These are phyloP conservation scores for Polypterus senegalus DNA, from an alignment of 2,113 vertebrate genomes.

Conservation along the genomic window DNA sequence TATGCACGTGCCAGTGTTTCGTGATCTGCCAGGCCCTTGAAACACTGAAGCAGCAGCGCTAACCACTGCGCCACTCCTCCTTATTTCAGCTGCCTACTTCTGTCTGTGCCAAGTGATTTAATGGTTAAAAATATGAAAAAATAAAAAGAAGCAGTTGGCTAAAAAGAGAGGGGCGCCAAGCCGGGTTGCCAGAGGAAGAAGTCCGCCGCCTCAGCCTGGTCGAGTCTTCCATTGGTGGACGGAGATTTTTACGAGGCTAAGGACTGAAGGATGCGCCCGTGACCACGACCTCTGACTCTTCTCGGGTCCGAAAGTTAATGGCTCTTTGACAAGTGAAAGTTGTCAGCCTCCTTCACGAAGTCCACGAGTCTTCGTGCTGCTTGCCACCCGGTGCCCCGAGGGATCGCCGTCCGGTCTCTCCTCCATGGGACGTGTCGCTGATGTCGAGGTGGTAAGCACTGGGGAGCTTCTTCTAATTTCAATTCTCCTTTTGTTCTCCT, in stretches of 20 bases:
- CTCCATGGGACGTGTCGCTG: constrained; percentile 34
- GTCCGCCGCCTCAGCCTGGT: constrained; percentile 24
- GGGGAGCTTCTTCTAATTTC: not conserved
- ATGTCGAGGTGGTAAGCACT: constrained; percentile 24
- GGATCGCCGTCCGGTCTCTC: constrained; percentile 37
- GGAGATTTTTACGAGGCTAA: too few species aligned
- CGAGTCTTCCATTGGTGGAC: too few species aligned
- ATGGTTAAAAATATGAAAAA: too few species aligned
- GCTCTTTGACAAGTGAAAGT: not conserved
- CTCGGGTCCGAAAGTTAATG: too few species aligned
- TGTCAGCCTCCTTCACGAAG: constrained; percentile 5
- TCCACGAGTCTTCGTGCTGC: constrained; percentile 14
- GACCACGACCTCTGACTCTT: too few species aligned
- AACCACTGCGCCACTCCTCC: too few species aligned
- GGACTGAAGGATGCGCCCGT: too few species aligned
- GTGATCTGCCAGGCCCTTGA: too few species aligned
- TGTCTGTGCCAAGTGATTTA: too few species aligned
- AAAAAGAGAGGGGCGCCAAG: constrained; percentile 18
- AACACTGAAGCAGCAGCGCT: too few species aligned
- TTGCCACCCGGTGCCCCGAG: constrained; percentile 12
- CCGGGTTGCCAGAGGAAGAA: constrained; percentile 19
- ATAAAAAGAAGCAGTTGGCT: constrained; percentile 19
- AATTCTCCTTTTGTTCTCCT: not conserved
- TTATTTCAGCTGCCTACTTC: too few species aligned
- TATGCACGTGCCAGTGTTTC: too few species aligned